These are phyloP conservation scores for Leptinotarsa peninsularis DNA, from an alignment of 2,888 invertebrate species.

Conservation along the genomic window DNA sequence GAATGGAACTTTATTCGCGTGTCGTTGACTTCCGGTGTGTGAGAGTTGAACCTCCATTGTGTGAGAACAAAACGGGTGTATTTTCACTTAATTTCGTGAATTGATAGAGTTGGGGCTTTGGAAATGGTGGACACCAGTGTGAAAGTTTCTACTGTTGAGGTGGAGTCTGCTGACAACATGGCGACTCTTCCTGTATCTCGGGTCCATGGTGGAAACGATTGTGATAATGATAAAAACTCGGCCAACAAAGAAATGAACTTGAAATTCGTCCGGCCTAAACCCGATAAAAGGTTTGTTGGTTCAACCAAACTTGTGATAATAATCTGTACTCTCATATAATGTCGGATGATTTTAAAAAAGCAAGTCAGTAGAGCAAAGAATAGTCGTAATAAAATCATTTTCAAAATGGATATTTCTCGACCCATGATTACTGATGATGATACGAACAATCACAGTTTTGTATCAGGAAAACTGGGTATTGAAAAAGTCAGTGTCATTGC, in stretches of 20 bases:
- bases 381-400: no score
- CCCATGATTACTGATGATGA: no score
- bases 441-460: no score
- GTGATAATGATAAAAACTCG: slow-evolving; percentile 81
- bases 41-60: slow-evolving; percentile 4
- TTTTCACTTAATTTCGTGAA: neutral
- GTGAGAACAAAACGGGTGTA: slow-evolving; percentile 10
- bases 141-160: slow-evolving; percentile 90
- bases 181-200: slow-evolving; percentile 88
- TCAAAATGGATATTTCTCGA: no score
- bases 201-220: slow-evolving; percentile 76
- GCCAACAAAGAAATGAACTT: slow-evolving; percentile 90
- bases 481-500: no score
- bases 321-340: no score
- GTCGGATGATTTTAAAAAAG: no score
- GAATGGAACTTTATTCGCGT: neutral
- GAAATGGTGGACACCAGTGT: slow-evolving; percentile 79
- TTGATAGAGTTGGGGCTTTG: slow-evolving; percentile 7
- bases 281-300: slow-evolving; percentile 81
- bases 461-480: no score
- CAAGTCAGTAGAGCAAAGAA: no score
- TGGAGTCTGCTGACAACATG: slow-evolving; percentile 89
- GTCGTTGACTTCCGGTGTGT: slow-evolving; percentile 6
- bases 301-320: neutral
- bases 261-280: slow-evolving; percentile 86